Conservation (phyloP, 35 echinoderm and acorn worm species). For the Heliocidaris erythrogramma region DNA sequence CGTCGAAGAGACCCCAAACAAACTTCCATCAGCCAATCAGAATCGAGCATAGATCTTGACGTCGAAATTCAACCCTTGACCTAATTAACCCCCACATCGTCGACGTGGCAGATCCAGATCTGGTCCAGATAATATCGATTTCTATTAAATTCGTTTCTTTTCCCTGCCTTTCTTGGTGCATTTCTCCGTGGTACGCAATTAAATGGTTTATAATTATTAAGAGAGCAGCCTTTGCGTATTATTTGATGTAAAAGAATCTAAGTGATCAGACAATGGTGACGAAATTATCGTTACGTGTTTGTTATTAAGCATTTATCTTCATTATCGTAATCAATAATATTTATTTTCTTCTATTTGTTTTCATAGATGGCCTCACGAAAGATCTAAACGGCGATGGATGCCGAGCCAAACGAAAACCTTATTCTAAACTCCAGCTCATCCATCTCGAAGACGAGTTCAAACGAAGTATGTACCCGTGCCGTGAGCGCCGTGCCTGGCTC, state of each 20-base stretch:
- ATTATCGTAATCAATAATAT: neutral
- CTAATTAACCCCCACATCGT: neutral
- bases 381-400: slow-evolving; percentile 1
- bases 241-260: no score
- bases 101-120: neutral
- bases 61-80: neutral
- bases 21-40: neutral
- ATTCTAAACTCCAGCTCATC: slow-evolving; percentile 89
- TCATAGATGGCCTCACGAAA: slow-evolving; percentile 41
- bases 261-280: neutral
- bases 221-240: neutral
- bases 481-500: slow-evolving; percentile 86
- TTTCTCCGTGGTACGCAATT: neutral
- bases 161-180: neutral
- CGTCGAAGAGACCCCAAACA: neutral
- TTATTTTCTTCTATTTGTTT: neutral
- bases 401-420: slow-evolving; percentile 76
- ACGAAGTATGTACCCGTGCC: slow-evolving; percentile 86
- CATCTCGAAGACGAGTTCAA: slow-evolving; percentile 92
- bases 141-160: neutral
- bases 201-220: neutral
- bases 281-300: neutral
- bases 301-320: neutral
- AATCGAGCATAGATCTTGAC: neutral
- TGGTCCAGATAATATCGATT: neutral